Conservation (phyloP, 1,140 invertebrate species). For the Sinella curviseta region DNA sequence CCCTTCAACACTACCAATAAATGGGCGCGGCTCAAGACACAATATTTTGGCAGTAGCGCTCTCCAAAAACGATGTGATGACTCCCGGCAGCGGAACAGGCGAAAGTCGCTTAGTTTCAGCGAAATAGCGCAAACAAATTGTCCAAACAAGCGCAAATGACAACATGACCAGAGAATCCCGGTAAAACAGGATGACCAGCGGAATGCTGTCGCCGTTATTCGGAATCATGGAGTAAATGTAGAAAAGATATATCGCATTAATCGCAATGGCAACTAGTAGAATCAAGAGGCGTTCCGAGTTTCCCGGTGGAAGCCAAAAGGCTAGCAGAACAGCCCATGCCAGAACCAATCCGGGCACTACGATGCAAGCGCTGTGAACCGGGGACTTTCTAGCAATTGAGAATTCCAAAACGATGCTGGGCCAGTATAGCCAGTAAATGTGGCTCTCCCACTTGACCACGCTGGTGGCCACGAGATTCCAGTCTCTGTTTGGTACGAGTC, state of each 20-base stretch:
- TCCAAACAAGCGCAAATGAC: constrained; percentile 44
- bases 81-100: constrained; percentile 44
- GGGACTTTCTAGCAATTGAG: constrained; percentile 26
- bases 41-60: constrained; percentile 43
- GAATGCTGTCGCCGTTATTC: constrained; percentile 44
- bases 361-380: constrained; percentile 40
- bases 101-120: constrained; percentile 43
- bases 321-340: constrained; percentile 37
- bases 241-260: constrained; percentile 41
- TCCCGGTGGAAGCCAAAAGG: constrained; percentile 46
- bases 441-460: not conserved
- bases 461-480: constrained; percentile 34
- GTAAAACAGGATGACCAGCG: constrained; percentile 45
- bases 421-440: not conserved
- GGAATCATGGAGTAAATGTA: constrained; percentile 43
- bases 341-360: constrained; percentile 47
- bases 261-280: constrained; percentile 34
- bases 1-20: not conserved
- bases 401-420: constrained; percentile 37
- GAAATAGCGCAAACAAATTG: constrained; percentile 46
- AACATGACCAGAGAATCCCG: constrained; percentile 47
- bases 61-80: constrained; percentile 39
- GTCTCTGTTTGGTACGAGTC: constrained; percentile 44
- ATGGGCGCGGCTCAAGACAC: constrained; percentile 47
- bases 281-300: constrained; percentile 37